phyloP scores from a whole-genome alignment of 2,113 vertebrate species.

The Neodontobutis hainanensis region DNA sequence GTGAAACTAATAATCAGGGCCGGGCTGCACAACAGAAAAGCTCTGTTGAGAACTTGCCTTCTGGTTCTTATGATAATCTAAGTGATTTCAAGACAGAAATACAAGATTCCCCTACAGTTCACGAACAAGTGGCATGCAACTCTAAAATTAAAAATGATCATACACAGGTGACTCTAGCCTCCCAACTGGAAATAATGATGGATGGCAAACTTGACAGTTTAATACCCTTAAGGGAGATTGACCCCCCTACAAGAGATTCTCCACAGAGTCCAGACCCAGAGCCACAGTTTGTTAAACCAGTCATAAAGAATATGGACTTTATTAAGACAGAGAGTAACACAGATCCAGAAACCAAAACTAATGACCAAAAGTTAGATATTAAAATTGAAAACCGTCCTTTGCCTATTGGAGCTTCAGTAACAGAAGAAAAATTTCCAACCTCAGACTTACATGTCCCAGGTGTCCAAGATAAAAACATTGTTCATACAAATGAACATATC shows the following conservation, averaged over 20 bases:
- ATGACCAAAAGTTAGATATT: neutral
- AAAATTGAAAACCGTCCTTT: constrained; percentile 31
- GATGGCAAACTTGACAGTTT: constrained; percentile 56
- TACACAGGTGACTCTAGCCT: constrained; percentile 19
- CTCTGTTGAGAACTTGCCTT: constrained; percentile 20
- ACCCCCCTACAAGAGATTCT: constrained; percentile 71
- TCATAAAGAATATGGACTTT: constrained; percentile 19
- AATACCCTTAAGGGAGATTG: constrained; percentile 68
- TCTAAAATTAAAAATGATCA: neutral
- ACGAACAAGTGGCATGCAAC: constrained; percentile 18
- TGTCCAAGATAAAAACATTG: constrained; percentile 12
- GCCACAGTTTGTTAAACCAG: constrained; percentile 59
- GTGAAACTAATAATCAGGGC: constrained; percentile 36
- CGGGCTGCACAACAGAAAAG: constrained; percentile 9
- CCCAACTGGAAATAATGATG: constrained; percentile 29
- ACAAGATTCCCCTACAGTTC: constrained; percentile 24
- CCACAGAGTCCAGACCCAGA: constrained; percentile 75
- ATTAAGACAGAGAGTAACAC: constrained; percentile 24
- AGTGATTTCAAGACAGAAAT: constrained; percentile 44
- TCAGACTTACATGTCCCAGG: constrained; percentile 7
- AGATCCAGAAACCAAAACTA: constrained; percentile 5
- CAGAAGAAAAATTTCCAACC: constrained; percentile 2
- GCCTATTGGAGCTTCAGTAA: constrained; percentile 15
- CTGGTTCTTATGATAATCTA: constrained; percentile 12
- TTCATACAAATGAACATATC: neutral